These are phyloP conservation scores for Phanerotoma sp. DNA, from an alignment of 2,888 invertebrate genomes.

Conservation along the genomic window DNA sequence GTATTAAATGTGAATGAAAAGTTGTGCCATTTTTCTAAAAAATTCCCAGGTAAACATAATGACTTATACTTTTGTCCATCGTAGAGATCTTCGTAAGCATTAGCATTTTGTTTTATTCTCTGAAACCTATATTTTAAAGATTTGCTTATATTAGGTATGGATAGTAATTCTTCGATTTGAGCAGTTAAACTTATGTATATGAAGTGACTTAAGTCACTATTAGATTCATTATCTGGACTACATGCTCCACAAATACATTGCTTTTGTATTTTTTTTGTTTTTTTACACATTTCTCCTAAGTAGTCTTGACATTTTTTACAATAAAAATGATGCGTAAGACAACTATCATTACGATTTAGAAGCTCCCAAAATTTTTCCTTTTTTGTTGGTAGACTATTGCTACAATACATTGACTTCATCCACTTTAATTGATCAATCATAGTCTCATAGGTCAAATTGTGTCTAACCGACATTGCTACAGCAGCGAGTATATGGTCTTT, in stretches of 20 bases:
- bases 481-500: too few relatives aligned
- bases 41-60: constrained; percentile 9
- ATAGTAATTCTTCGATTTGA: constrained; percentile 12
- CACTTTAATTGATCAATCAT: background rate
- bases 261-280: background rate
- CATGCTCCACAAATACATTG: background rate
- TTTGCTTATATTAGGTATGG: background rate
- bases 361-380: constrained; percentile 3
- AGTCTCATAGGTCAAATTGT: background rate
- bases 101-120: constrained; percentile 1
- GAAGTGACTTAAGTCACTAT: constrained; percentile 4
- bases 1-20: constrained; percentile 22
- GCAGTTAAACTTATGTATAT: constrained; percentile 6
- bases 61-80: constrained; percentile 18
- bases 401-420: constrained; percentile 17
- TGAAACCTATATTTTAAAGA: constrained; percentile 10
- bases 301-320: background rate
- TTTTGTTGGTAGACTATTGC: background rate
- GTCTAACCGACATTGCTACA: too few relatives aligned
- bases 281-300: too few relatives aligned
- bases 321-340: background rate
- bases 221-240: constrained; percentile 4
- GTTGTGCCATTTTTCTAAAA: constrained; percentile 16
- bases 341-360: constrained; percentile 1
- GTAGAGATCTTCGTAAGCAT: constrained; percentile 16